These are phyloP conservation scores for Popillia japonica DNA, from an alignment of 1,140 invertebrate genomes.

Conservation along the genomic window DNA sequence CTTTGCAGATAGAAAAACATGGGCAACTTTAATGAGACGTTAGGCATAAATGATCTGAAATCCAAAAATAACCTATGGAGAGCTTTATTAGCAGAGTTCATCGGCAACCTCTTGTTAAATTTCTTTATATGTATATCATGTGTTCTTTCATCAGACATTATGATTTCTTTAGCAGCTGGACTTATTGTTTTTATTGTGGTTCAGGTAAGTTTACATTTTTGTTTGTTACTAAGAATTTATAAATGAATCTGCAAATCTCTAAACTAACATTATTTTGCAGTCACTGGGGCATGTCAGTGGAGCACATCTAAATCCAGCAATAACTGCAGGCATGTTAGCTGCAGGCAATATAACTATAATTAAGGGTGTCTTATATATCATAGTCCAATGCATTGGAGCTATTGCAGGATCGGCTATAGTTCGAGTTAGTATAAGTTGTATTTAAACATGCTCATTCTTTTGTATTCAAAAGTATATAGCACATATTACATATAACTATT, in stretches of 20 bases:
- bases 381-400: conserved; percentile 85
- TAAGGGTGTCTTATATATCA: conserved; percentile 80
- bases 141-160: conserved; percentile 64
- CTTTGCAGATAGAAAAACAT: conserved; percentile 45
- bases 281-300: conserved; percentile 88
- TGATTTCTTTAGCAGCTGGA: conserved; percentile 88
- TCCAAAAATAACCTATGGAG: conserved; percentile 68
- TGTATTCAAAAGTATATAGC: not conserved
- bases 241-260: not conserved
- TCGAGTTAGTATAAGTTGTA: conserved; percentile 47
- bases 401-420: conserved; percentile 82
- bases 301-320: conserved; percentile 91
- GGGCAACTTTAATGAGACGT: conserved; percentile 68
- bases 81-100: conserved; percentile 83
- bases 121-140: conserved; percentile 85
- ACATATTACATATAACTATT: no score
- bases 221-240: not conserved
- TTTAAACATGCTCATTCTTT: not conserved
- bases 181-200: conserved; percentile 82
- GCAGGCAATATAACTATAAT: conserved; percentile 81
- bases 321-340: conserved; percentile 80
- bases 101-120: conserved; percentile 83
- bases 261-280: conserved; percentile 61
- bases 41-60: conserved; percentile 74
- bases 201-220: conserved; percentile 66